These are phyloP conservation scores for Trichopria drosophilae DNA, from an alignment of 2,888 invertebrate genomes.

Conservation along the genomic window DNA sequence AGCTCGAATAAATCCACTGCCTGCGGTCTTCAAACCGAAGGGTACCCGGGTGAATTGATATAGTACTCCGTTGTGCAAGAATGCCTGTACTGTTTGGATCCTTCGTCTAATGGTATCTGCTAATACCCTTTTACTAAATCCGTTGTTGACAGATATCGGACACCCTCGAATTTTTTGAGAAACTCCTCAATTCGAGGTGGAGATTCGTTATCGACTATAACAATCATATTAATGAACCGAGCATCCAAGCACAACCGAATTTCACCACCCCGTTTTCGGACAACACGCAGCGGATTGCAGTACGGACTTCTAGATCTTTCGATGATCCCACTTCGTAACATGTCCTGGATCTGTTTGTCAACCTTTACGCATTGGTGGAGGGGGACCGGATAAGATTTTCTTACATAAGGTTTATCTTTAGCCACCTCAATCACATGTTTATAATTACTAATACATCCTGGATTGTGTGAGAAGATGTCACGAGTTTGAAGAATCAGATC, in stretches of 20 bases:
- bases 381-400: neutral
- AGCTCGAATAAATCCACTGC: constrained; percentile 35
- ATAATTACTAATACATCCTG: neutral
- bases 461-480: neutral
- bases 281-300: neutral
- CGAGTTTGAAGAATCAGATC: neutral
- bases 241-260: neutral
- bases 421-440: neutral
- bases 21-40: too few species aligned
- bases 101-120: neutral
- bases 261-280: neutral
- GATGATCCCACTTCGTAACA: neutral
- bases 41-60: constrained; percentile 41
- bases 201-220: neutral
- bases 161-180: neutral
- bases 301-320: neutral
- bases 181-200: neutral
- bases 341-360: neutral
- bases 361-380: neutral
- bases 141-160: neutral
- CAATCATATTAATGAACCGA: neutral
- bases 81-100: constrained; percentile 17
- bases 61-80: constrained; percentile 27
- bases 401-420: neutral
- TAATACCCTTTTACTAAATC: neutral